A percentile compares a stretch with the other conserved stretches of the same genome.
phyloP scores from a whole-genome alignment of 2,113 vertebrate genomes.

The Gallinago paraguaiae region DNA sequence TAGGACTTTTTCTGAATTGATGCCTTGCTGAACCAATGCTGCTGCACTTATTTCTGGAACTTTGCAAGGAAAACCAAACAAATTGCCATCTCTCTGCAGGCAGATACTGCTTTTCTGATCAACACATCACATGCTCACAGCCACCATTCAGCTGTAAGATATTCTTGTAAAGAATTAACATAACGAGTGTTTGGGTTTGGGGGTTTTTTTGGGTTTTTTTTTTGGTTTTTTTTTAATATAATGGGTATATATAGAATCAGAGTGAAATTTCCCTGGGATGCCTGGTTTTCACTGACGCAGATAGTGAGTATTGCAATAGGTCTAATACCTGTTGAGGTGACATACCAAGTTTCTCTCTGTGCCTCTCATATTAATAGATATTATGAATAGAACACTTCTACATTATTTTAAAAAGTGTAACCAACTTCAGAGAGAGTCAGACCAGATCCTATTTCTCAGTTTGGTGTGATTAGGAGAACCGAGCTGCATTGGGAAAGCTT shows the following conservation, averaged over 20 bases:
- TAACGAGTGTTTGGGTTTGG: neutral
- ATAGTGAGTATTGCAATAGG: neutral
- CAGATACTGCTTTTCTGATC: neutral
- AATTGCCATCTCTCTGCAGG: slow-evolving; percentile 3
- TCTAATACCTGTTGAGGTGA: neutral
- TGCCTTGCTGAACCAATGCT: neutral
- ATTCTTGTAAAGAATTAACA: neutral
- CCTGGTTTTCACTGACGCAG: neutral
- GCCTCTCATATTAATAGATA: neutral
- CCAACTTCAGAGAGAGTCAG: neutral
- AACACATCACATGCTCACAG: neutral
- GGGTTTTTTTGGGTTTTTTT: too few relatives aligned
- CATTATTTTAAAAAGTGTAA: neutral
- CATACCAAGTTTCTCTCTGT: neutral
- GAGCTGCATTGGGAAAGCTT: neutral
- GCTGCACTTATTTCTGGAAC: neutral
- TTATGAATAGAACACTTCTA: neutral
- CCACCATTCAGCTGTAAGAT: neutral
- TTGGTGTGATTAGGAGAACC: neutral
- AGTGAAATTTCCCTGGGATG: neutral
- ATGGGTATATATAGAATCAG: neutral
- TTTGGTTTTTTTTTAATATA: neutral
- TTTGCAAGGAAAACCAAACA: neutral
- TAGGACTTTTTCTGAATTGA: neutral
- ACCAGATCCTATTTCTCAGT: neutral